phyloP scores from a whole-genome alignment of 30 jellyfish, hydroid and myxozoan genomes.

The Clytia hemisphaerica region DNA sequence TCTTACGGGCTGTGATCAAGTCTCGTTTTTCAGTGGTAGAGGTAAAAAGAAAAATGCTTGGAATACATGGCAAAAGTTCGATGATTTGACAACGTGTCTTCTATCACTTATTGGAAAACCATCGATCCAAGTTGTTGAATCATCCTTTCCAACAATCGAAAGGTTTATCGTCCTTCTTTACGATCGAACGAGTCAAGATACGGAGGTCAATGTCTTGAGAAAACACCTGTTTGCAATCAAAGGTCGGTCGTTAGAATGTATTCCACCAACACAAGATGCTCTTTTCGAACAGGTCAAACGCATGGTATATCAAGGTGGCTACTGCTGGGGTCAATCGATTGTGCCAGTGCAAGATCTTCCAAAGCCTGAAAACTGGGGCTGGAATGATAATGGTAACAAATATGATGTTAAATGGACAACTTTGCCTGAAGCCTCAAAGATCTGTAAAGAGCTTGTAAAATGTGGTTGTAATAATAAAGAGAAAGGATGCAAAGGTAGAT shows the following conservation, averaged over 20 bases:
- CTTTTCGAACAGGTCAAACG: too few species aligned
- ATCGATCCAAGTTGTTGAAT: too few species aligned
- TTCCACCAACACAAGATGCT: too few species aligned
- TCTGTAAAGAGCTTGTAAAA: slow-evolving; percentile 25
- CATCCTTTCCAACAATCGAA: slow-evolving; percentile 14
- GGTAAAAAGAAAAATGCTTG: slow-evolving; percentile 38
- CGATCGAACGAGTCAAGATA: slow-evolving; percentile 32
- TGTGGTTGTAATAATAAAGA: neutral
- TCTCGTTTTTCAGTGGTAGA: slow-evolving; percentile 34
- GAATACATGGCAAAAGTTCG: slow-evolving; percentile 25
- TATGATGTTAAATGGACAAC: slow-evolving; percentile 21
- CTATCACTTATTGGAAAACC: slow-evolving; percentile 12
- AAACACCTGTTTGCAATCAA: slow-evolving; percentile 18
- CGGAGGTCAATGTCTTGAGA: slow-evolving; percentile 26
- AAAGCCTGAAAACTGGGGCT: slow-evolving; percentile 33
- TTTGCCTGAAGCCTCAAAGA: slow-evolving; percentile 24
- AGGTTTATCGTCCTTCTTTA: slow-evolving; percentile 35
- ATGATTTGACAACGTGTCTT: slow-evolving; percentile 1
- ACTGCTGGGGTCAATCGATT: slow-evolving; percentile 32
- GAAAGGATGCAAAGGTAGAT: neutral
- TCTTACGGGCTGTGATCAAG: slow-evolving; percentile 32
- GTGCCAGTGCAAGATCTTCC: slow-evolving; percentile 24
- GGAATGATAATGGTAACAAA: slow-evolving; percentile 1
- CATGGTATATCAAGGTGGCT: slow-evolving; percentile 37
- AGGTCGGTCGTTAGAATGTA: slow-evolving; percentile 23